A percentile compares a stretch with the other conserved stretches of the same genome.
Evolutionary conservation across 2,113 vertebrate genomes (phyloP).

Genomic region (Notarius quadriscutis): DNA sequence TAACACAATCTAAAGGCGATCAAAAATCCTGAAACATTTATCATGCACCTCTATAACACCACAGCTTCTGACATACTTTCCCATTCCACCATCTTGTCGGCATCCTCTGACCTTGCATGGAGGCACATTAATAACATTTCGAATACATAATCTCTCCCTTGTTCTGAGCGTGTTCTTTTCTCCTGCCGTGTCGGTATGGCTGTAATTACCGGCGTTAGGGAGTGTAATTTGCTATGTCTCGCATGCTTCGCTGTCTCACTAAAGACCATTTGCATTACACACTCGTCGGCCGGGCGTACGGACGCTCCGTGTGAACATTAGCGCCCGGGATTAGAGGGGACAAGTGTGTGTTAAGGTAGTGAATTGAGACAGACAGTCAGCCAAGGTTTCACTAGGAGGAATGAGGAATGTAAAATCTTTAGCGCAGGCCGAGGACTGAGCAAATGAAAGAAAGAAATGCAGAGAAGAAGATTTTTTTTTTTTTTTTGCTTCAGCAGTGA

Average conservation of each 20-base stretch:
- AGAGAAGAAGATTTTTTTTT: constrained; percentile 54
- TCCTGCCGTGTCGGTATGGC: constrained; percentile 56
- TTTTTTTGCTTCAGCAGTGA: constrained; percentile 65
- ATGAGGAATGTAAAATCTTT: constrained; percentile 64
- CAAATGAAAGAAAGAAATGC: constrained; percentile 54
- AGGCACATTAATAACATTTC: constrained; percentile 76
- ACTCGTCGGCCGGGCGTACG: constrained; percentile 38
- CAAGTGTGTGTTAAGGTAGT: constrained; percentile 71
- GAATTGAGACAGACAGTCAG: constrained; percentile 73
- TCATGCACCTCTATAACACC: constrained; percentile 62
- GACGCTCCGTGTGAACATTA: constrained; percentile 59
- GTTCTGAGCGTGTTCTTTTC: constrained; percentile 65
- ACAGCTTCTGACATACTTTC: constrained; percentile 11
- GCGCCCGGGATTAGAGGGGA: constrained; percentile 68
- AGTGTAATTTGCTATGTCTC: constrained; percentile 70
- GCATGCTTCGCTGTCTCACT: constrained; percentile 65
- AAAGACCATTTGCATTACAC: constrained; percentile 73
- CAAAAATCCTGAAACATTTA: constrained; percentile 37
- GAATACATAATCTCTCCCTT: constrained; percentile 73
- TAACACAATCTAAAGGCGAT: not conserved
- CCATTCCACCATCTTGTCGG: constrained; percentile 43
- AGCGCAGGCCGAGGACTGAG: constrained; percentile 43
- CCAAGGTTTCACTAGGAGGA: constrained; percentile 70
- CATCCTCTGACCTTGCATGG: constrained; percentile 71
- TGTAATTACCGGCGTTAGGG: constrained; percentile 73